Base-by-base conservation (phyloP, 2,888 invertebrate genomes). In the Petrolisthes cinctipes region DNA sequence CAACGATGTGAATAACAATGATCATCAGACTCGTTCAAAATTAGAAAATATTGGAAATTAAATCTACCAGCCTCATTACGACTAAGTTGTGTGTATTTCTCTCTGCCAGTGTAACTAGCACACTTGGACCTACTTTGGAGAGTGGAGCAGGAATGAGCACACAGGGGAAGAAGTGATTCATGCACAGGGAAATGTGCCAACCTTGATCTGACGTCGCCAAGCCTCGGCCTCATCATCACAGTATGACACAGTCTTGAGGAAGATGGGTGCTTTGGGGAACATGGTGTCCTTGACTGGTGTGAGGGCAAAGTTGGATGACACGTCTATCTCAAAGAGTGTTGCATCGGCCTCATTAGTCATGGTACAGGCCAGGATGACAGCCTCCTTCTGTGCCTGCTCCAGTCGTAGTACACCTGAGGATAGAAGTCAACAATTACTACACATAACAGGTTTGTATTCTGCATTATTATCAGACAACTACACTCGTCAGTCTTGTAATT, bases 351-450 rank as follows among this genome's bases (percentile, higher is more conserved):
- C 73, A 93, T 90, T 93, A 93, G 92, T 94, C 78, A 95, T 93
- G 7, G 95, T 94, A 92, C 95, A 95, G 92, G 95, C 95, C 91
- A 95, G 94, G 91, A 95, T 93, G 71, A 95, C 94, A 37, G 95
- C 94, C 92, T 95, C 95, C 87, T 95, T 94, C 91, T 94, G 94
- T 90, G 95, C 94, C 91, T 94, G 94, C 91, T 95, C 95, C 91
- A 95, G 93, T 89, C 95, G 93, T 91, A 95, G 94, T 90, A 93
- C 93, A 91, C 94, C 94, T 93, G 92, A 56, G 92, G 92, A 37
- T 37, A 37, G 2, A 37, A 37, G 37, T 37, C 1, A 1, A 37
- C 37, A 37, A 37, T 37, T 37, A 37, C 0, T 37, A 37, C 37
- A 37, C 37, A 37, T 37, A 37, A 37, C 37, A 37, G 37, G 37